Percentiles rank a stretch among this genome's conserved stretches.
phyloP scores from a whole-genome alignment of 1,140 invertebrate genomes.

The Camponotus vicinus region DNA sequence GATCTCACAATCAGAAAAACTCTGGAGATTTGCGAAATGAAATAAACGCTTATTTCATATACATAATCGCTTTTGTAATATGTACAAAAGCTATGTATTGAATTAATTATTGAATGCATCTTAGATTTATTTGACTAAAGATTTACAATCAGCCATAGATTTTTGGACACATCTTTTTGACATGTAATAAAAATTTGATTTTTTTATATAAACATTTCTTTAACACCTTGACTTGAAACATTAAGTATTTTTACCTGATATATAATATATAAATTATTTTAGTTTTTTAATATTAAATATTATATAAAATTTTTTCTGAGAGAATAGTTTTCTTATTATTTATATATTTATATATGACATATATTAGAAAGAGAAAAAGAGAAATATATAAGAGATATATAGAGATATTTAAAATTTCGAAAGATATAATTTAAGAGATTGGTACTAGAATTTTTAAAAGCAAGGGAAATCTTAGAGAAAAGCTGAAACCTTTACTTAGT shows the following conservation, averaged over 20 bases:
- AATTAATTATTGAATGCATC: not conserved
- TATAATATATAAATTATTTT: conserved; percentile 13
- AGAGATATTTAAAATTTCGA: too few relatives aligned
- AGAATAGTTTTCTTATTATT: too few relatives aligned
- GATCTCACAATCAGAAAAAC: not conserved
- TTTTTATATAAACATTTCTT: conserved; percentile 1
- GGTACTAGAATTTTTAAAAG: too few relatives aligned
- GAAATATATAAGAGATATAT: too few relatives aligned
- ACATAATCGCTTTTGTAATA: conserved; percentile 13
- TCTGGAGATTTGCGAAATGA: not conserved
- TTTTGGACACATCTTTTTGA: conserved; percentile 4
- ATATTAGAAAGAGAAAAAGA: too few relatives aligned
- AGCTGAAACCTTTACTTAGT: not conserved
- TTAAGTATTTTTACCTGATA: not conserved
- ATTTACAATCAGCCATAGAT: not conserved
- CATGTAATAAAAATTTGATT: not conserved
- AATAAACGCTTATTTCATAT: not conserved
- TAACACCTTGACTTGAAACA: not conserved
- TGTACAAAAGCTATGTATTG: not conserved
- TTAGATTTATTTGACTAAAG: conserved; percentile 15
- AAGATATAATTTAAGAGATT: too few relatives aligned
- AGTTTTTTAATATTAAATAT: not conserved
- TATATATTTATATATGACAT: not conserved
- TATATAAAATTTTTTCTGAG: not conserved
- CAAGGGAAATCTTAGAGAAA: too few relatives aligned